Evolutionary conservation across 2,113 vertebrate genomes (phyloP), one percentile per base, ranked within the genome.

Genomic region (Seriola dumerili): DNA sequence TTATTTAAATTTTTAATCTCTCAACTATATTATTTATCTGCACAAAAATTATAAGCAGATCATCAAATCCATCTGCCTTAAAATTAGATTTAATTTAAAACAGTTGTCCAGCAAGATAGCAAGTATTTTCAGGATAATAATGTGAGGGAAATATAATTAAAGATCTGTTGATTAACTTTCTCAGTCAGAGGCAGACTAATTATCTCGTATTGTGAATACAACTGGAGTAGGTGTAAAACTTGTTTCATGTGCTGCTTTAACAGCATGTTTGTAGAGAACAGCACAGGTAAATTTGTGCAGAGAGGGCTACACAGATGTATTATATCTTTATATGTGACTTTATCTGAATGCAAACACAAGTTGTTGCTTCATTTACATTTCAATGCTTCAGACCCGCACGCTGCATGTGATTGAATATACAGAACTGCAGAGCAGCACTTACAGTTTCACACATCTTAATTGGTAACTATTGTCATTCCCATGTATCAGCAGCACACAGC

Each of bases 321-420:
- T 32, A 44, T 17, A 54, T 63, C 21, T 59, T 44, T 12, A 19
- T 34, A 40, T 50, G 63, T 57, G 29, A 40, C 70, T 46, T 64
- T 9, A 72, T 70, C 25, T 67, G 16, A 84, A 76, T 23, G 38
- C 80, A 71, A 83, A 68, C 77, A 71, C 48, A 68, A 63, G 69
- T 57, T 79, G 65, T 70, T 29, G 65, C 46, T 42, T 85, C 63
- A 34, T 90, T 92, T 90, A 40, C 89, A 88, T 86, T 50, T 83
- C 66, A 85, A 29, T 84, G 78, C 74, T 21, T 32, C 55, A 68
- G 57, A 80, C 66, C 59, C 58, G 40, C 82, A 61, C 65, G 1
- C 29, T 38, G 72, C 57, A 3, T 13, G 8, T 0, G 70, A 32
- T 54, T 40, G 48, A 46, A 52, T 40, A 42, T 14, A 61, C 11